Evolutionary conservation across 1,140 invertebrate genomes (phyloP), one percentile per base, ranked within the genome.

Genomic region (Cherax quadricarinatus): DNA sequence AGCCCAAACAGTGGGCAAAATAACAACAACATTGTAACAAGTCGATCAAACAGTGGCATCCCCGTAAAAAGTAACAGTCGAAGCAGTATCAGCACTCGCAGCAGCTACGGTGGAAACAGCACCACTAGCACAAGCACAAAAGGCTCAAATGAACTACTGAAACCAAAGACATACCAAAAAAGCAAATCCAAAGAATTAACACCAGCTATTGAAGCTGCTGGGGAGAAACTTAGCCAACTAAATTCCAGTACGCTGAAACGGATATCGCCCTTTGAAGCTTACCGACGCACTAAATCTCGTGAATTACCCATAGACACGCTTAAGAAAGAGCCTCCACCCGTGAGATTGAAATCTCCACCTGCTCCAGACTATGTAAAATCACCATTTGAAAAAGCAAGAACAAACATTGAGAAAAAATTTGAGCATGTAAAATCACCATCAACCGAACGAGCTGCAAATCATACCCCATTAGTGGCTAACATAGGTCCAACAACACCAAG

Each of bases 241-340:
- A 94, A 94, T 70, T 92, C 93, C 18, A 85, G 93, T 18, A 93
- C 89, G 41, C 70, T 94, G 9, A 94, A 91, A 51, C 80, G 84
- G 49, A 94, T 94, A 53, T 94, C 93, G 1, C 93, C 93, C 18
- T 94, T 94, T 78, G 93, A 94, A 79, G 93, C 89, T 66, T 94
- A 94, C 83, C 83, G 92, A 60, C 92, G 93, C 12, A 89, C 41
- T 14, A 94, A 94, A 73, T 93, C 93, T 57, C 86, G 81, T 30
- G 93, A 94, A 81, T 73, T 83, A 73, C 91, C 79, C 12, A 80
- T 88, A 30, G 91, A 86, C 57, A 57, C 86, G 21, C 66, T 49
- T 21, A 86, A 87, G 41, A 82, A 60, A 49, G 85, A 87, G 12
- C 49, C 30, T 48, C 24, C 21, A 49, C 4, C 18, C 18, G 73